Base-by-base conservation (phyloP, 2,113 vertebrate species). In the Murina feae region DNA sequence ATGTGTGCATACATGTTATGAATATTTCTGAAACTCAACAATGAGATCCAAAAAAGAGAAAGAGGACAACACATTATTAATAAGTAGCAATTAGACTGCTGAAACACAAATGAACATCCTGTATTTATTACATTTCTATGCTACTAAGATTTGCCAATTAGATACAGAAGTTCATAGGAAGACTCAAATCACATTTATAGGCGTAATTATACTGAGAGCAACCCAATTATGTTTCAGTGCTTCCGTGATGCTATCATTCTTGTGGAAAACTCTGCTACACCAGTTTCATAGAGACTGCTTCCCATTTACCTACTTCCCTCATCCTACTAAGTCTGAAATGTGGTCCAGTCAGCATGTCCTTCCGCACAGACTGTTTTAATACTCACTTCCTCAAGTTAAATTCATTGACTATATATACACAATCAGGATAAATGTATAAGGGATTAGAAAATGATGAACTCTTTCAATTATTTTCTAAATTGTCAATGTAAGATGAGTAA, bases 151-250 rank as follows among this genome's bases (percentile, higher is more conserved):
- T 96, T 96, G 87, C 90, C 94, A 96, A 93, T 97, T 97, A 95
- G 79, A 96, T 97, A 53, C n/a, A 95, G 93, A 97, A 97, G 95
- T 93, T 94, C 96, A 93, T 72, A 97, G 96, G 95, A 98, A 97
- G 90, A 94, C 84, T 91, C 74, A 74, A 82, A 91, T 74, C 71
- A 72, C 93, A 96, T 95, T 97, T 97, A 95, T 35, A 91, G 86
- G 92, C 89, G 42, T 94, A 97, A 96, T 88, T 97, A 91, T 93
- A 93, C 75, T 6, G n/a, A 84, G 87, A 91, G 60, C 53, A 97
- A 92, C 96, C 81, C 95, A 97, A 90, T 97, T 96, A 97, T 84
- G 53, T 75, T 94, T 96, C 94, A 97, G 97, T 95, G 96, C 30
- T 96, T 97, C 93, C 37, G 8, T 78, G 74, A 96, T 86, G 68